Conservation (phyloP, 1,140 invertebrate species). For the Condylostylus longicornis region DNA sequence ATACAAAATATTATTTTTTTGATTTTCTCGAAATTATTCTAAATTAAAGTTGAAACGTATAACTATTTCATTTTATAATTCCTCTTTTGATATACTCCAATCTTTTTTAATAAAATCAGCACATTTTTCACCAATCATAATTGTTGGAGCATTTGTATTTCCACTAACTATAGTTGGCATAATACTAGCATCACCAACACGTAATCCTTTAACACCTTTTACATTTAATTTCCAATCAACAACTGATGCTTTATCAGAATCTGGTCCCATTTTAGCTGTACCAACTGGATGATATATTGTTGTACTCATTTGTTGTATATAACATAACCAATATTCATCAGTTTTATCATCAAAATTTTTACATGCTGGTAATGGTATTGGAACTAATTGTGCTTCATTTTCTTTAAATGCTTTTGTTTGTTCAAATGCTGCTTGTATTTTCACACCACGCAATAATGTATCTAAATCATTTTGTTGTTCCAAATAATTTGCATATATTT, state of each 20-base stretch:
- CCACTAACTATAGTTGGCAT: conserved; percentile 59
- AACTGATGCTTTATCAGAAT: conserved; percentile 42
- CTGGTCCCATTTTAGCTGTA: conserved; percentile 63
- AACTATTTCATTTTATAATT: neutral
- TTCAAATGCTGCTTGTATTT: conserved; percentile 36
- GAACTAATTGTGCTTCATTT: conserved; percentile 30
- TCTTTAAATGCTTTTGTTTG: conserved; percentile 37
- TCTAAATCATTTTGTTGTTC: conserved; percentile 55
- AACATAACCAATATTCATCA: conserved; percentile 48
- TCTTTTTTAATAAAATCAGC: conserved; percentile 53
- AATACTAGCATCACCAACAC: conserved; percentile 65
- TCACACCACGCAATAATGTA: conserved; percentile 51
- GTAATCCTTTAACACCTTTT: conserved; percentile 46
- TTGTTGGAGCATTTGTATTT: conserved; percentile 60
- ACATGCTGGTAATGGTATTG: conserved; percentile 34
- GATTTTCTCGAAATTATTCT: neutral
- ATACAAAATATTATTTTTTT: too few species aligned
- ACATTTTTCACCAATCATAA: conserved; percentile 67
- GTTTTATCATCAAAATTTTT: conserved; percentile 31
- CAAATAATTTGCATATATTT: conserved; percentile 70
- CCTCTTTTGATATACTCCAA: conserved; percentile 24
- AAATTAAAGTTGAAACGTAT: neutral
- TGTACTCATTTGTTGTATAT: conserved; percentile 41
- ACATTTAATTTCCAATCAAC: conserved; percentile 52
- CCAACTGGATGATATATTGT: conserved; percentile 57